Percentiles rank a stretch among this genome's conserved stretches.
phyloP scores from a whole-genome alignment of 2,113 vertebrate genomes.

The Ammodytes dubius region DNA sequence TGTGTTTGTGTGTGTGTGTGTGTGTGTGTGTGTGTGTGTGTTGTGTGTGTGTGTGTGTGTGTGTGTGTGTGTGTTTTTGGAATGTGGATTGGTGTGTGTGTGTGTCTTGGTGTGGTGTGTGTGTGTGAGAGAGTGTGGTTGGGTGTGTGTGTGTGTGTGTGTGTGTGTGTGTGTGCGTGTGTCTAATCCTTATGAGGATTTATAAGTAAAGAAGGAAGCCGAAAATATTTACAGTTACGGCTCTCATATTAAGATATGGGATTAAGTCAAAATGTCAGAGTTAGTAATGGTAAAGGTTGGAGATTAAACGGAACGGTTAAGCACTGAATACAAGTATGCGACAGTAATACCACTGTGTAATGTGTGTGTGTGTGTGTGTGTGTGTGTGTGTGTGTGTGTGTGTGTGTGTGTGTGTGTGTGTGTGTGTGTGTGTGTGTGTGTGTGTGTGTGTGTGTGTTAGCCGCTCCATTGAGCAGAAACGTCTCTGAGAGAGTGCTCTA shows the following conservation, averaged over 20 bases:
- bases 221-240: conserved; percentile 31
- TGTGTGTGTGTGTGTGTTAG: conserved; percentile 37
- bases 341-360: conserved; percentile 45
- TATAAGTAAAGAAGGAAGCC: conserved; percentile 34
- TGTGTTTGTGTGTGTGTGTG: no score
- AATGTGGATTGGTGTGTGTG: no score
- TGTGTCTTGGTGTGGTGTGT: no score
- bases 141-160: no score
- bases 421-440: background rate
- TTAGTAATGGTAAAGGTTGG: conserved; percentile 44
- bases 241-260: conserved; percentile 57
- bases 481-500: conserved; percentile 37
- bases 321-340: conserved; percentile 48
- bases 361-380: conserved; percentile 7
- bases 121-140: no score
- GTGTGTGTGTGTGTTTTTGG: no score
- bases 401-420: conserved; percentile 5
- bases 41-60: no score
- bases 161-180: no score
- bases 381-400: conserved; percentile 41
- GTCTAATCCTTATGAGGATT: no score
- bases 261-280: conserved; percentile 71
- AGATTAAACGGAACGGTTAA: conserved; percentile 38
- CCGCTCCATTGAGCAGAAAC: conserved; percentile 48
- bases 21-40: no score